Evolutionary conservation across 2,113 vertebrate species (phyloP).

Genomic region (Brachirus orientalis): DNA sequence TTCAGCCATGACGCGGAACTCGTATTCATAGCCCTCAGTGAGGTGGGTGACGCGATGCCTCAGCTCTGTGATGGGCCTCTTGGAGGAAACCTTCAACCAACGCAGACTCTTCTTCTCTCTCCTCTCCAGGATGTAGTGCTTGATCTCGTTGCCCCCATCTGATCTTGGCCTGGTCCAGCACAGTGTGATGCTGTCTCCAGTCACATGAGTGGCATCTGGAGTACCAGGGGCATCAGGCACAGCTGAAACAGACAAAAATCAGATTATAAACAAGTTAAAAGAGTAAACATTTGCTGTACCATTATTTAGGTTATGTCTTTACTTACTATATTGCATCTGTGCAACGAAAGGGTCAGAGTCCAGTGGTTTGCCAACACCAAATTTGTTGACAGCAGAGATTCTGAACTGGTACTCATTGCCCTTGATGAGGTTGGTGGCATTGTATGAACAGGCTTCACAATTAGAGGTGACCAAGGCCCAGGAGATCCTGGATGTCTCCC

Average conservation of each 20-base stretch:
- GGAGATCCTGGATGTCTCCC: slow-evolving; percentile 95
- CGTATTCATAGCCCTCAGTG: slow-evolving; percentile 95
- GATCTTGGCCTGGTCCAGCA: slow-evolving; percentile 93
- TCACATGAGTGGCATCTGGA: slow-evolving; percentile 93
- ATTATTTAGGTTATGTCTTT: background rate
- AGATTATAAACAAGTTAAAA: background rate
- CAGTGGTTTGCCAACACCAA: slow-evolving; percentile 92
- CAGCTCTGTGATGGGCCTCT: slow-evolving; percentile 92
- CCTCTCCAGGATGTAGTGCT: slow-evolving; percentile 95
- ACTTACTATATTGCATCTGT: slow-evolving; percentile 97
- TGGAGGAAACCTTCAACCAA: slow-evolving; percentile 96
- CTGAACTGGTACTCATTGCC: slow-evolving; percentile 99
- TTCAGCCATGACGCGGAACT: slow-evolving; percentile 98
- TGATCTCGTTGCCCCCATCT: slow-evolving; percentile 97
- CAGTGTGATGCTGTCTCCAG: slow-evolving; percentile 92
- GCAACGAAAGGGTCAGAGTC: slow-evolving; percentile 93
- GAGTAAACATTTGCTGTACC: background rate
- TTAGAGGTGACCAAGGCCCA: slow-evolving; percentile 94
- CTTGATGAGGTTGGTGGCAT: slow-evolving; percentile 91
- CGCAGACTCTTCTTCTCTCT: slow-evolving; percentile 96
- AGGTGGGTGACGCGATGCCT: slow-evolving; percentile 92
- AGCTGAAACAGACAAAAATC: slow-evolving; percentile 74
- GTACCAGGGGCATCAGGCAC: slow-evolving; percentile 94
- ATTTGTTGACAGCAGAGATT: slow-evolving; percentile 95
- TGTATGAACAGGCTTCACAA: slow-evolving; percentile 93